A percentile compares a stretch with the other conserved stretches of the same genome.
Evolutionary conservation across 2,888 invertebrate species (phyloP).

Genomic region (Aspidiotus destructor): DNA sequence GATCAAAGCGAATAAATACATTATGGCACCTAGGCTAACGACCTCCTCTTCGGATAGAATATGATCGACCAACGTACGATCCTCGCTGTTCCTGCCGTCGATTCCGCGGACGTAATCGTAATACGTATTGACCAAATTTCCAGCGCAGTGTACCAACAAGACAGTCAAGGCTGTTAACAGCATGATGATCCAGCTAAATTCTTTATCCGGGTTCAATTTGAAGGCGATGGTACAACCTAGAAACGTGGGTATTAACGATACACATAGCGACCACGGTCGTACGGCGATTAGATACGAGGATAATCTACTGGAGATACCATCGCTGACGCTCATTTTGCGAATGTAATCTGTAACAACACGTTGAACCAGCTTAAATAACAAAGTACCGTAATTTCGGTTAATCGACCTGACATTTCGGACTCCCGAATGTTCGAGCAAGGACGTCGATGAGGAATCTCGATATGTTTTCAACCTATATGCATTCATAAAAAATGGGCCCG

Average conservation of each 20-base stretch:
- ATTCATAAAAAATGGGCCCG: too few relatives aligned
- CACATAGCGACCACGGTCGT: conserved; percentile 88
- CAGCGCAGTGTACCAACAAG: conserved; percentile 87
- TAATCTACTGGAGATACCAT: conserved; percentile 41
- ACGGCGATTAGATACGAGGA: conserved; percentile 80
- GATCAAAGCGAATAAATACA: conserved; percentile 76
- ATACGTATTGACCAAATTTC: conserved; percentile 93
- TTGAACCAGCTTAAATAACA: too few relatives aligned
- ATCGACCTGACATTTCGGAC: too few relatives aligned
- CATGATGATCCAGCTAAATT: conserved; percentile 70
- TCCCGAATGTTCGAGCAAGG: too few relatives aligned
- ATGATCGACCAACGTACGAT: conserved; percentile 88
- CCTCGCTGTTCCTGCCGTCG: conserved; percentile 85
- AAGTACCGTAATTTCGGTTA: too few relatives aligned
- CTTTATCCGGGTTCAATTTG: conserved; percentile 60
- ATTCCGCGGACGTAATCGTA: conserved; percentile 91
- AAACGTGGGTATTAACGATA: conserved; percentile 80
- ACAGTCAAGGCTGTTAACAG: conserved; percentile 75
- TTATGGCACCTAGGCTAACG: conserved; percentile 75
- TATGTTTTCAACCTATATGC: too few relatives aligned
- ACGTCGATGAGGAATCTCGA: too few relatives aligned
- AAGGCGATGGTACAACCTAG: conserved; percentile 82
- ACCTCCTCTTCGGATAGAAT: conserved; percentile 73
- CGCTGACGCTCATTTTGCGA: neutral
- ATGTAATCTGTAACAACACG: too few relatives aligned